Evolutionary conservation across 1,140 invertebrate genomes (phyloP), one percentile per base, ranked within the genome.

Genomic region (Aphidius ervi): DNA sequence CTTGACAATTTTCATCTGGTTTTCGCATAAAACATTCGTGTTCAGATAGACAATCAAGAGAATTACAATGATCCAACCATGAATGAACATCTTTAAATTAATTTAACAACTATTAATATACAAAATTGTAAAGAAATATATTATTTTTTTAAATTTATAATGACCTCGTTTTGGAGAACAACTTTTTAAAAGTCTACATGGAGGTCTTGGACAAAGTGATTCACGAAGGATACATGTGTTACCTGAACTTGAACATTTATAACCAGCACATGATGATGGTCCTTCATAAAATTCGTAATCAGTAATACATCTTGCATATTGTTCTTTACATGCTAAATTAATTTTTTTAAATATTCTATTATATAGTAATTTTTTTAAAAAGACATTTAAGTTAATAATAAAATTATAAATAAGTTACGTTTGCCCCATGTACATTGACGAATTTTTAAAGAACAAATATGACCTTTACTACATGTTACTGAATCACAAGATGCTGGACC

Each of bases 11-110:
- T 5, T 65, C 46, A 5, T 49, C 41, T 3, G 71, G 66, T 58
- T 53, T 70, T 39, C 74, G 59, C 5, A 76, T 56, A 39, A 75
- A 76, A 49, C 74, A 76, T 8, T 76, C 68, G n/a, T 69, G 63
- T 49, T 74, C 65, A 0, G 74, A 76, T 1, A 57, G 45, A 56
- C 74, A 76, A 3, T 69, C 68, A 6, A 74, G 52, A 42, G 37
- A 49, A 61, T 62, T 69, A 52, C 74, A 76, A 50, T 55, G 55
- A 0, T 65, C 64, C 41, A 70, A 58, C 70, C 68, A 75, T 9
- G 3, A 53, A 5, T 67, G 48, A 4, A 68, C 68, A 5, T 74
- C 74, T 76, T 43, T 20, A 31, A 31, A 31, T 31, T 31, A 31
- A 31, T 31, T 31, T 16, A 16, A 16, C 16, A 31, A 31, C 1